Conservation (phyloP, 2,888 invertebrate species). For the Drosophila tripunctata region DNA sequence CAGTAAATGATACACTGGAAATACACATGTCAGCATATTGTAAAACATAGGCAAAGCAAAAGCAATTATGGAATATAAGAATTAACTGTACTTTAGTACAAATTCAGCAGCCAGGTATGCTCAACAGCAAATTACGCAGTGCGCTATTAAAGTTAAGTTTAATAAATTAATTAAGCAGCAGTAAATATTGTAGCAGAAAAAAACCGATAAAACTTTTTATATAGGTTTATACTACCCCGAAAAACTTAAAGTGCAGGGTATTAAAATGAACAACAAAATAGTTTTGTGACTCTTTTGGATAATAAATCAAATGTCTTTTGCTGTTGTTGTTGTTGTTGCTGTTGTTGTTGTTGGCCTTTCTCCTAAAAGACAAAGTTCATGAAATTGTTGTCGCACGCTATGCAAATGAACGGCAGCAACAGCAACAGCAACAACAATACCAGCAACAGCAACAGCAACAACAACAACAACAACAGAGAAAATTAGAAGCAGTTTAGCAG, state of each 20-base stretch:
- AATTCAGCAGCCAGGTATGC: too few relatives aligned
- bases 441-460: neutral
- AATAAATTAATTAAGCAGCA: too few relatives aligned
- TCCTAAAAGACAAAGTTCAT: conserved; percentile 37
- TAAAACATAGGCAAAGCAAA: too few relatives aligned
- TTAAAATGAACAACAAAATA: neutral
- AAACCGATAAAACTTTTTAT: neutral
- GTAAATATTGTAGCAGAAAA: neutral
- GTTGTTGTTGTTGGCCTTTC: conserved; percentile 42
- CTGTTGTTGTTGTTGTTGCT: conserved; percentile 9
- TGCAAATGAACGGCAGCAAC: conserved; percentile 33
- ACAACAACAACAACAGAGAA: neutral
- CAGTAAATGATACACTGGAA: too few relatives aligned
- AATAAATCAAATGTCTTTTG: conserved; percentile 54
- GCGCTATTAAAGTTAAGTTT: too few relatives aligned
- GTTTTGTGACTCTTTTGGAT: neutral
- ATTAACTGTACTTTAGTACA: too few relatives aligned
- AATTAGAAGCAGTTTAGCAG: conserved; percentile 52
- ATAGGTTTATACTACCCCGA: too few relatives aligned
- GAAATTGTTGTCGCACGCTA: conserved; percentile 39
- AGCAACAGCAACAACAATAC: conserved; percentile 10
- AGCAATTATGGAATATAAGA: too few relatives aligned
- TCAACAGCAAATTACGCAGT: too few relatives aligned
- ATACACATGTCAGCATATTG: too few relatives aligned
- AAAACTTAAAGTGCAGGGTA: neutral